phyloP scores from a whole-genome alignment of 2,888 invertebrate species.

The Dyspetes luteomarginatus region DNA sequence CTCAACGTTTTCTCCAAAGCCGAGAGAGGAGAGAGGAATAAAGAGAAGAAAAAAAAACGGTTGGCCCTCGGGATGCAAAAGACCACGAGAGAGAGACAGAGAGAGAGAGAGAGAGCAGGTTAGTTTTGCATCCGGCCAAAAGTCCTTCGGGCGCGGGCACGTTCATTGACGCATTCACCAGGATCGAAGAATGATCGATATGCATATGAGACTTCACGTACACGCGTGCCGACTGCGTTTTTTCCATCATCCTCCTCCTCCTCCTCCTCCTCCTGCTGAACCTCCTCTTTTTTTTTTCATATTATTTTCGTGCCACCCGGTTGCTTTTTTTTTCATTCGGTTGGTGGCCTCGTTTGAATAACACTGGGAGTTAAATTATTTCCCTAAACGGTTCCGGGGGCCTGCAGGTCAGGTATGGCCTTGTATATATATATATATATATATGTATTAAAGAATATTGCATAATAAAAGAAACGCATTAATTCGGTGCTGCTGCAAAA shows the following conservation, averaged over 20 bases:
- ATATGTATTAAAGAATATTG: conserved; percentile 77
- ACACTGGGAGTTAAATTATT: conserved; percentile 82
- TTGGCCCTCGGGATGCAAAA: conserved; percentile 59
- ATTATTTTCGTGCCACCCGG: conserved; percentile 21
- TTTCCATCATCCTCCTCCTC: conserved; percentile 10
- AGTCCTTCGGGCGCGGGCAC: conserved; percentile 60
- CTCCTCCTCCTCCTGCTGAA: background rate
- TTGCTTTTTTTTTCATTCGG: conserved; percentile 67
- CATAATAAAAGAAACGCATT: conserved; percentile 81
- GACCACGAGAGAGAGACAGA: conserved; percentile 43
- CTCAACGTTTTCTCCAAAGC: conserved; percentile 51
- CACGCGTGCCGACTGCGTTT: conserved; percentile 63
- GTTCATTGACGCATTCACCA: conserved; percentile 73
- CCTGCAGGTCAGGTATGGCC: conserved; percentile 74
- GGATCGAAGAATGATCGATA: conserved; percentile 82
- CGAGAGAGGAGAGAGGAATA: conserved; percentile 4
- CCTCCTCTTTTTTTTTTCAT: conserved; percentile 48
- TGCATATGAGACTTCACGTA: conserved; percentile 76
- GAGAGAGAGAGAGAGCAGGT: background rate
- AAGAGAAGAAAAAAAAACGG: conserved; percentile 58
- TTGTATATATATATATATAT: no score
- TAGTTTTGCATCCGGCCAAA: conserved; percentile 53
- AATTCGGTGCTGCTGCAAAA: conserved; percentile 59
- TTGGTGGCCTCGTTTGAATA: conserved; percentile 82
- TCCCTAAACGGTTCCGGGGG: conserved; percentile 82